Percentiles rank a stretch among this genome's conserved stretches.
Evolutionary conservation across 2,797 vertebrate genomes (phyloP).

Genomic region (Myotis myotis): DNA sequence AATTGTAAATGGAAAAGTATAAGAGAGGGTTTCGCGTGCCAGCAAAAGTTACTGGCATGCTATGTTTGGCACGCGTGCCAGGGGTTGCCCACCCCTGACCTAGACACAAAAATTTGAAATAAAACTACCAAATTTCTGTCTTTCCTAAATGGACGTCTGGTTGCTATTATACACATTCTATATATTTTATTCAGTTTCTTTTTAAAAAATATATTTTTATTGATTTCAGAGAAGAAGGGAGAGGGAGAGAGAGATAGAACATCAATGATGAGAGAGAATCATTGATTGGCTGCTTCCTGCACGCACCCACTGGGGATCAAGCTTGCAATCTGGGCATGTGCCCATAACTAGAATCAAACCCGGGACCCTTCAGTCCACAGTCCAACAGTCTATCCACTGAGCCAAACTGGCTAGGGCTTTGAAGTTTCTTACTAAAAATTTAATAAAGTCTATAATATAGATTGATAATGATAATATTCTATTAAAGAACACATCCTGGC

Average conservation of each 20-base stretch:
- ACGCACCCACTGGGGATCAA: too few relatives aligned
- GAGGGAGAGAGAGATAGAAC: neutral
- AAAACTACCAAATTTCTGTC: neutral
- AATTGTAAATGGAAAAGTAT: too few relatives aligned
- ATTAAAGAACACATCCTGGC: neutral
- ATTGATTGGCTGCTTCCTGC: neutral
- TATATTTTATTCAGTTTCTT: neutral
- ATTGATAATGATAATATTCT: neutral
- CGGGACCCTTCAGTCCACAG: accelerated
- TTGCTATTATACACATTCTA: neutral
- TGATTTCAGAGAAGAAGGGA: neutral
- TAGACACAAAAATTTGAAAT: neutral
- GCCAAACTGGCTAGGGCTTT: neutral
- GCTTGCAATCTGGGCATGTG: neutral
- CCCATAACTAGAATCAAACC: neutral
- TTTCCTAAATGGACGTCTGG: neutral
- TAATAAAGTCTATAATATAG: neutral
- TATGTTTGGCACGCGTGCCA: too few relatives aligned
- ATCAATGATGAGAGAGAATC: neutral
- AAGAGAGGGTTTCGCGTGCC: too few relatives aligned
- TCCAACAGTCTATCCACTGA: too few relatives aligned
- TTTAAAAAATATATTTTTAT: neutral
- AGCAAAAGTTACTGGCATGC: too few relatives aligned
- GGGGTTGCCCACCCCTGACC: neutral
- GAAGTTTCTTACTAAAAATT: neutral